Conservation (phyloP, 2,888 invertebrate species). For the Cynaeus angustus region DNA sequence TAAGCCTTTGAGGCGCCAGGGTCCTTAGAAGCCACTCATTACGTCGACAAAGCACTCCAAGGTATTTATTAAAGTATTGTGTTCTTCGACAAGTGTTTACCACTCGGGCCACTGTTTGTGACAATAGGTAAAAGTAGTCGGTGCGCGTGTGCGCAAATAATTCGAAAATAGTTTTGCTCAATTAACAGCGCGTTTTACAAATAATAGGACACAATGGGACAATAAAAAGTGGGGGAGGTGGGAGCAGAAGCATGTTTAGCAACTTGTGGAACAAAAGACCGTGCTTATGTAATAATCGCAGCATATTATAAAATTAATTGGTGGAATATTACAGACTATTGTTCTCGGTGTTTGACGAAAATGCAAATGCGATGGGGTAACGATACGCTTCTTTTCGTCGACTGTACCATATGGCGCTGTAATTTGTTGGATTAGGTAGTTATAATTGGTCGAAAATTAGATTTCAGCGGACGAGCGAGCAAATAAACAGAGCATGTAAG, state of each 20-base stretch:
- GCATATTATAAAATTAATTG: conserved; percentile 44
- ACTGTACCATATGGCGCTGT: conserved; percentile 30
- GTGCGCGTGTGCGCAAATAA: conserved; percentile 44
- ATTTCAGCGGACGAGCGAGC: conserved; percentile 36
- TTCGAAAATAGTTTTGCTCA: conserved; percentile 44
- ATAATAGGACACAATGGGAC: conserved; percentile 37
- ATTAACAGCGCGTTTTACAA: conserved; percentile 44
- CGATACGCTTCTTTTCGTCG: conserved; percentile 1
- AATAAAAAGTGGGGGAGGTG: conserved; percentile 37
- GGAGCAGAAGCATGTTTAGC: conserved; percentile 53
- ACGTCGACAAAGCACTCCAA: conserved; percentile 61
- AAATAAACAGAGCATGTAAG: conserved; percentile 43
- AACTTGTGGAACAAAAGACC: conserved; percentile 56
- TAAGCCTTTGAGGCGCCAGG: conserved; percentile 63
- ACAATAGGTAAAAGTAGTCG: conserved; percentile 60
- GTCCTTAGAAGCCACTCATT: conserved; percentile 64
- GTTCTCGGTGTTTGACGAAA: conserved; percentile 37
- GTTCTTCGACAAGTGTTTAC: conserved; percentile 64
- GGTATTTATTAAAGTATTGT: conserved; percentile 67
- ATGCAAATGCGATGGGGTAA: conserved; percentile 45
- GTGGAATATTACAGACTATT: conserved; percentile 42
- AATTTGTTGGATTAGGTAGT: conserved; percentile 33
- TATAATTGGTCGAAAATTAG: conserved; percentile 45
- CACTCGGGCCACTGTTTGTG: conserved; percentile 61
- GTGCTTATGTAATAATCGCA: conserved; percentile 38